These are phyloP conservation scores for Fopius arisanus DNA, from an alignment of 1,140 invertebrate species.

Conservation along the genomic window DNA sequence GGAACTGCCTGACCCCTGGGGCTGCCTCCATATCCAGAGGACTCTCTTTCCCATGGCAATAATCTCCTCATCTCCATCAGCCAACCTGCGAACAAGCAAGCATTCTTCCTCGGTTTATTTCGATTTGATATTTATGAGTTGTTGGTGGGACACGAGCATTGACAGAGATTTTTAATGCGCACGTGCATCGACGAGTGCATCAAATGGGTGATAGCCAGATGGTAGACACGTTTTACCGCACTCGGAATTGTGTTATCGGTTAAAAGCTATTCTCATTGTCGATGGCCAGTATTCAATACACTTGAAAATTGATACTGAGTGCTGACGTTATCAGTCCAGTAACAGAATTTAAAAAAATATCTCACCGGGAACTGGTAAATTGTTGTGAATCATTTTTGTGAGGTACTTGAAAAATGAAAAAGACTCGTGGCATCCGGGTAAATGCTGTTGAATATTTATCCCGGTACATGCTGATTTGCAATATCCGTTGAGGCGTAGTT, in stretches of 20 bases:
- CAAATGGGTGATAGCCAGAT: conserved; percentile 22
- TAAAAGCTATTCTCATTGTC: conserved; percentile 33
- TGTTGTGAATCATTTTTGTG: background rate
- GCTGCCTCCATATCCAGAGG: conserved; percentile 20
- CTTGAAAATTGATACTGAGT: conserved; percentile 16
- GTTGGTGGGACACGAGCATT: background rate
- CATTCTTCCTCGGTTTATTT: background rate
- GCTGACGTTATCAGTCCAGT: conserved; percentile 1
- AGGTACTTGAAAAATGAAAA: too few relatives aligned
- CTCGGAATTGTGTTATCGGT: conserved; percentile 32
- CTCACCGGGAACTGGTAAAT: background rate
- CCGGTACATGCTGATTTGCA: too few relatives aligned
- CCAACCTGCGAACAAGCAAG: background rate
- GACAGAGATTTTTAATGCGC: conserved; percentile 6
- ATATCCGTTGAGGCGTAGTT: background rate
- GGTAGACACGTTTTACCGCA: conserved; percentile 27
- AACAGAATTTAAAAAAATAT: background rate
- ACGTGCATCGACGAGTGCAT: conserved; percentile 5
- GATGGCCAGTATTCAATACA: conserved; percentile 10
- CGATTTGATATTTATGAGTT: background rate
- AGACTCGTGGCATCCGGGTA: too few relatives aligned
- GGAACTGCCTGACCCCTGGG: conserved; percentile 19
- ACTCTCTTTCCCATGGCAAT: conserved; percentile 28
- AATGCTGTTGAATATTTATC: too few relatives aligned
- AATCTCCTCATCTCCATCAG: background rate